Evolutionary conservation across 2,113 vertebrate species (phyloP).

Genomic region (Tenrec ecaudatus): DNA sequence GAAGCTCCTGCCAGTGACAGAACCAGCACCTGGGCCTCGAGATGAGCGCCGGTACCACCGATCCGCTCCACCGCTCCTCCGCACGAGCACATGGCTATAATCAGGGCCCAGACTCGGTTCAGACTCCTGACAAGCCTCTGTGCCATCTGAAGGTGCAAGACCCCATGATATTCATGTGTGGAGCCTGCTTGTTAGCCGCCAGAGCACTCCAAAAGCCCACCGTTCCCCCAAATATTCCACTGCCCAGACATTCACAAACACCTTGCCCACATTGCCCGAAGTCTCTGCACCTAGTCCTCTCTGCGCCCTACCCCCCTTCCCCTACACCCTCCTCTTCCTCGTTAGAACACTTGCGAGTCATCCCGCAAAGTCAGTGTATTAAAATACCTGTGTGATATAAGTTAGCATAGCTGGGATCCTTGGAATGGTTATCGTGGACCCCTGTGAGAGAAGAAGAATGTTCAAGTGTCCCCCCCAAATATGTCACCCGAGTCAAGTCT

Average conservation of each 20-base stretch:
- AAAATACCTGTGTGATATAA: conserved; percentile 12
- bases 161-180: conserved; percentile 33
- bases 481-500: conserved; percentile 13
- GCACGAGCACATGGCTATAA: not conserved
- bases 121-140: conserved; percentile 66
- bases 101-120: conserved; percentile 62
- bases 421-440: not conserved
- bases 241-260: conserved; percentile 60
- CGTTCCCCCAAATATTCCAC: conserved; percentile 44
- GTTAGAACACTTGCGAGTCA: not conserved
- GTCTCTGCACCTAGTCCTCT: not conserved
- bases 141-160: conserved; percentile 67
- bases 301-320: not conserved
- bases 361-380: not conserved
- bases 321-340: not conserved
- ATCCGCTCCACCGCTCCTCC: not conserved
- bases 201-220: conserved; percentile 73
- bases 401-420: not conserved
- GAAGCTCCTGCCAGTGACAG: not conserved
- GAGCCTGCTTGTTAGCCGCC: conserved; percentile 61
- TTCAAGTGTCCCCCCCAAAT: conserved; percentile 42
- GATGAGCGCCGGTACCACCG: not conserved
- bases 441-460: not conserved
- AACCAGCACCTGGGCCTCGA: not conserved
- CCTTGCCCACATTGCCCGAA: conserved; percentile 38